Conservation (phyloP, 2,113 vertebrate genomes). For the Oenanthe melanoleuca region DNA sequence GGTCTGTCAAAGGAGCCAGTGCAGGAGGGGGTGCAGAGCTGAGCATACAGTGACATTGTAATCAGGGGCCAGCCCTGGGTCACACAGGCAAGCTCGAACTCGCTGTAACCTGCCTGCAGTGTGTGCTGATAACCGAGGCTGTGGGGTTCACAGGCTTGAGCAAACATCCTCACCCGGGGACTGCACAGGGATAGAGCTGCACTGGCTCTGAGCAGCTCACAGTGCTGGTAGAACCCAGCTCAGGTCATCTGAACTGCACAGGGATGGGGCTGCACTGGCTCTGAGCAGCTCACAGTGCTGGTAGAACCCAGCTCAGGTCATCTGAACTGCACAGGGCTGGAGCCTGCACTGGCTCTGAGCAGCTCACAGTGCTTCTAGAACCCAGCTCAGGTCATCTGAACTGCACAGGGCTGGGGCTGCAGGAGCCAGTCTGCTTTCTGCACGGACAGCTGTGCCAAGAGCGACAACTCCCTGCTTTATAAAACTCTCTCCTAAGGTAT, state of each 20-base stretch:
- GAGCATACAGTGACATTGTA: neutral
- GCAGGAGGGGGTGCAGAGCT: neutral
- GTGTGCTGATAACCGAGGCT: neutral
- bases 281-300: too few species aligned
- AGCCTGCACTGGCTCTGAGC: too few species aligned
- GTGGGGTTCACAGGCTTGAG: neutral
- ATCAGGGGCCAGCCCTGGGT: neutral
- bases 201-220: neutral
- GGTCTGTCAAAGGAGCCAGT: neutral
- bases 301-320: too few species aligned
- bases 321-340: too few species aligned
- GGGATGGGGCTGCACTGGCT: too few species aligned
- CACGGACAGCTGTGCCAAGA: neutral
- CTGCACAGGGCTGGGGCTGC: neutral
- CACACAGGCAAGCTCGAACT: rapidly evolving
- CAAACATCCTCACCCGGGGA: neutral
- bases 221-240: neutral
- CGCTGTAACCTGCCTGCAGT: neutral
- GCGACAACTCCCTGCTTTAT: neutral
- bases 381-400: too few species aligned
- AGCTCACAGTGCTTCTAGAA: too few species aligned
- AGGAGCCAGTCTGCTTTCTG: neutral
- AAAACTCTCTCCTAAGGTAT: neutral
- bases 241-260: neutral
- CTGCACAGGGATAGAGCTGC: neutral